A percentile compares a stretch with the other conserved stretches of the same genome.
Conservation (phyloP, 2,797 vertebrate genomes). For the Setipinna tenuifilis region DNA sequence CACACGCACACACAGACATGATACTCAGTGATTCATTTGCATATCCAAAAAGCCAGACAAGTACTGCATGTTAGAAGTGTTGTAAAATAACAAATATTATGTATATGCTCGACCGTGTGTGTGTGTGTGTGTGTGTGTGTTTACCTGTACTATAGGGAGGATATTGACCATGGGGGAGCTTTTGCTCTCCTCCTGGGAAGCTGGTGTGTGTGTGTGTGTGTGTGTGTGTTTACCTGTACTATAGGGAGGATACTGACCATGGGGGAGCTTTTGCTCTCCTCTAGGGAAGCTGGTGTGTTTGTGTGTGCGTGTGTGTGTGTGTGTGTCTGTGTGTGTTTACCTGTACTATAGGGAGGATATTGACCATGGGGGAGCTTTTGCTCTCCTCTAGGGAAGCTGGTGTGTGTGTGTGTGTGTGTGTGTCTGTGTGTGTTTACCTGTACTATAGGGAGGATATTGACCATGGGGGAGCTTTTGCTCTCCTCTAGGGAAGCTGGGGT, state of each 20-base stretch:
- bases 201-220: neutral
- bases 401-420: constrained; percentile 65
- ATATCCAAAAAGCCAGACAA: no score
- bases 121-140: neutral
- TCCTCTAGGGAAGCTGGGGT: no score
- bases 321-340: constrained; percentile 61
- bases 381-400: no score
- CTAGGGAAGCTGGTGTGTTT: constrained; percentile 71
- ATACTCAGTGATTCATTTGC: neutral
- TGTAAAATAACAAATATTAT: neutral
- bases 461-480: constrained; percentile 84
- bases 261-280: no score
- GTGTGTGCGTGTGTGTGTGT: neutral
- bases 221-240: no score
- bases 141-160: no score
- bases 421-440: constrained; percentile 76
- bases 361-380: constrained; percentile 87
- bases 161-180: no score
- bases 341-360: constrained; percentile 92
- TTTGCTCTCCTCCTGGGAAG: no score
- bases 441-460: constrained; percentile 90
- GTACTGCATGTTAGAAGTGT: no score
- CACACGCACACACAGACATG: no score
- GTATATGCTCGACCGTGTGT: neutral
- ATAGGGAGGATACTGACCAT: no score